A percentile compares a stretch with the other conserved stretches of the same genome.
Conservation (phyloP, 2,888 invertebrate species). For the Ennomos erosarius region DNA sequence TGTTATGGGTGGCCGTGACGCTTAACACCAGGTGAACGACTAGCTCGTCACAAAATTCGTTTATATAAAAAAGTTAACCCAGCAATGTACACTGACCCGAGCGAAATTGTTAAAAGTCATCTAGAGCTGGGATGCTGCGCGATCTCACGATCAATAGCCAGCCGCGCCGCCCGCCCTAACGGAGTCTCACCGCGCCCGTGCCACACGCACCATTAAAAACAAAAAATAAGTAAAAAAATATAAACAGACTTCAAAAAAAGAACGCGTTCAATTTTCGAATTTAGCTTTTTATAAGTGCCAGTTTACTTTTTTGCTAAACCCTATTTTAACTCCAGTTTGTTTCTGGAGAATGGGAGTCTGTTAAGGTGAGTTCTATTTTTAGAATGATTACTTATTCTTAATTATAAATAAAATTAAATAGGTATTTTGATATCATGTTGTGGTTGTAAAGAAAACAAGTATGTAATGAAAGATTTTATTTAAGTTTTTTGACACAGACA, state of each 20-base stretch:
- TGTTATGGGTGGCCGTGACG: no score
- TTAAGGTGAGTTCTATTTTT: constrained; percentile 58
- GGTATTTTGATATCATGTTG: no score
- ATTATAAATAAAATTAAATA: no score
- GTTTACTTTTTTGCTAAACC: constrained; percentile 32
- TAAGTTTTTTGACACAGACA: no score
- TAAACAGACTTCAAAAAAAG: constrained; percentile 6
- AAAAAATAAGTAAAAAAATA: background rate
- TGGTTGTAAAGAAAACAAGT: no score
- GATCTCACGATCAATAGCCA: constrained; percentile 66
- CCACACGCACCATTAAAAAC: constrained; percentile 9
- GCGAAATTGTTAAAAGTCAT: constrained; percentile 31
- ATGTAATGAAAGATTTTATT: no score
- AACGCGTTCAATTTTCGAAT: constrained; percentile 30
- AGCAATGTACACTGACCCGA: constrained; percentile 48
- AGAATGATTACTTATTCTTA: background rate
- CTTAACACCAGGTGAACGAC: no score
- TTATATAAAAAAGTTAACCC: no score
- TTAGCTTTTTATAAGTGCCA: constrained; percentile 32
- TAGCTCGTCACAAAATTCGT: no score
- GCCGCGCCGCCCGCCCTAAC: constrained; percentile 49
- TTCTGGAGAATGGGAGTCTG: constrained; percentile 66
- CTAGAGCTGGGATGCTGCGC: constrained; percentile 71
- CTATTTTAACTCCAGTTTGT: constrained; percentile 48
- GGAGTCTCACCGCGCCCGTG: constrained; percentile 56